Percentiles rank a stretch among this genome's conserved stretches.
Evolutionary conservation across 2,797 vertebrate genomes (phyloP).

Genomic region (Staurois parvus): DNA sequence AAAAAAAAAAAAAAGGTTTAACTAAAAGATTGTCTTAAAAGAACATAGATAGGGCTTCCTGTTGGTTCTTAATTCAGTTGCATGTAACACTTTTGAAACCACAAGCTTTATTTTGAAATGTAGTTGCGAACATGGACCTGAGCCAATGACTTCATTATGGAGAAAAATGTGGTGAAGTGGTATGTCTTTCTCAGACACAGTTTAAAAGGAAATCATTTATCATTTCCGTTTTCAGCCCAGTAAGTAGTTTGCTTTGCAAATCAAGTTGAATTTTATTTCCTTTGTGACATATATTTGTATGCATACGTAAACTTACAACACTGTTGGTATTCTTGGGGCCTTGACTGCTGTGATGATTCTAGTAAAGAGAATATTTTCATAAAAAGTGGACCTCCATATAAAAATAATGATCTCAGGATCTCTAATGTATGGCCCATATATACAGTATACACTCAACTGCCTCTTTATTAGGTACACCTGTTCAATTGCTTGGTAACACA

Average conservation of each 20-base stretch:
- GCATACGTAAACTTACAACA: too few species aligned
- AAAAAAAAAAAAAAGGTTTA: not conserved
- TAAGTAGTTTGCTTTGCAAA: not conserved
- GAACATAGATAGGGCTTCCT: too few species aligned
- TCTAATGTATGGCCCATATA: too few species aligned
- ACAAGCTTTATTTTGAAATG: constrained; percentile 65
- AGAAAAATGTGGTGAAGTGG: not conserved
- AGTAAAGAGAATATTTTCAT: too few species aligned
- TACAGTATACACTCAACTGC: too few species aligned
- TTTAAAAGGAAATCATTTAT: constrained; percentile 7
- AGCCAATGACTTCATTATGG: not conserved
- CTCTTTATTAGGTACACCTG: too few species aligned
- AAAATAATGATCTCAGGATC: too few species aligned
- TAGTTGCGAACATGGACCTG: constrained; percentile 60
- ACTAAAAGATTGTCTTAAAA: not conserved
- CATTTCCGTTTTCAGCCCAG: constrained; percentile 14
- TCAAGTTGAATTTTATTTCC: not conserved
- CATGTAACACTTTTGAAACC: constrained; percentile 65
- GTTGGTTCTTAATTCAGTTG: not conserved
- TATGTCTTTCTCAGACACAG: not conserved
- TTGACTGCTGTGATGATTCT: too few species aligned
- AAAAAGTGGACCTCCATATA: too few species aligned
- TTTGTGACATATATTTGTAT: not conserved
- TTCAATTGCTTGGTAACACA: too few species aligned
- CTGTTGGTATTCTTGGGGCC: too few species aligned